phyloP scores from a whole-genome alignment of 1,140 invertebrate species.

The Ephestia elutella region DNA sequence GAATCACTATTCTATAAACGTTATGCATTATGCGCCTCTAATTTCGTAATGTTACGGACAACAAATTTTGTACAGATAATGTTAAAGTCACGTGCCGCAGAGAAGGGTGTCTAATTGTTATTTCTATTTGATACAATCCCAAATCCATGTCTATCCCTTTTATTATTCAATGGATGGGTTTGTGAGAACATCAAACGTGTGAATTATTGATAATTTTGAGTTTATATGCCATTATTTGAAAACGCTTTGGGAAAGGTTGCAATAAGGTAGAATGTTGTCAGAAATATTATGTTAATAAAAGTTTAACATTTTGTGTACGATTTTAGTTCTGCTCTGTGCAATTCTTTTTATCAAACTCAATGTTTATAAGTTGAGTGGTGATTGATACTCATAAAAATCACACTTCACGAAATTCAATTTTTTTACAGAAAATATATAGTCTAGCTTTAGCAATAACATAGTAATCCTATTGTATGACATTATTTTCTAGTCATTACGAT shows the following conservation, averaged over 20 bases:
- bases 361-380: too few relatives aligned
- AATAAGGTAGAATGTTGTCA: not conserved
- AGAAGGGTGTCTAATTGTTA: slow-evolving; percentile 10
- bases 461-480: too few relatives aligned
- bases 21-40: slow-evolving; percentile 1
- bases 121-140: slow-evolving; percentile 3
- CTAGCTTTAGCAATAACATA: too few relatives aligned
- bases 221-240: not conserved
- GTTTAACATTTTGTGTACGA: too few relatives aligned
- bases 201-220: not conserved
- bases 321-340: too few relatives aligned
- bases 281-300: too few relatives aligned
- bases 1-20: slow-evolving; percentile 9
- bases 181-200: slow-evolving; percentile 5
- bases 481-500: too few relatives aligned
- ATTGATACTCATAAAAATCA: too few relatives aligned
- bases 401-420: too few relatives aligned
- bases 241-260: not conserved
- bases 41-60: slow-evolving; percentile 4
- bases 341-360: too few relatives aligned
- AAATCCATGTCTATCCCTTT: not conserved
- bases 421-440: too few relatives aligned
- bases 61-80: slow-evolving; percentile 9
- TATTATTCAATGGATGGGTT: slow-evolving; percentile 4
- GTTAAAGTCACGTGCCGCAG: not conserved